Evolutionary conservation across 2,113 vertebrate genomes (phyloP).

Genomic region (Campylomormyrus numenius): DNA sequence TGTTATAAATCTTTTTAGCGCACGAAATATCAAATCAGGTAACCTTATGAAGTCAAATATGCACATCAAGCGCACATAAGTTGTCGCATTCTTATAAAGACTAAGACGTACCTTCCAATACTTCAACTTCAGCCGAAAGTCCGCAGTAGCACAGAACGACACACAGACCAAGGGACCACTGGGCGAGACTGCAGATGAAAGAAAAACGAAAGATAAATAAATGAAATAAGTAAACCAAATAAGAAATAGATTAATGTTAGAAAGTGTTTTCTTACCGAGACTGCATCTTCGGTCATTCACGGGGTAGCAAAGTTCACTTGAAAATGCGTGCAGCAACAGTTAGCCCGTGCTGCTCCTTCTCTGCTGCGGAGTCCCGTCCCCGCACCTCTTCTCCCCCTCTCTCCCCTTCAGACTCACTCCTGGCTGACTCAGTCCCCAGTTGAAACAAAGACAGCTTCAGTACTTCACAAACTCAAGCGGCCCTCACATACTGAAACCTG

Average conservation of each 20-base stretch:
- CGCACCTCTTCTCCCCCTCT: not conserved
- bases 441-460: slow-evolving; percentile 65
- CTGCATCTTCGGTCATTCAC: slow-evolving; percentile 45
- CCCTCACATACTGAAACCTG: slow-evolving; percentile 54
- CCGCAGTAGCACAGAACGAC: slow-evolving; percentile 39
- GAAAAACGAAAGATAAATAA: slow-evolving; percentile 23
- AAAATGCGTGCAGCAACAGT: not conserved
- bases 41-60: not conserved
- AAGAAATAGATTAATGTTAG: not conserved
- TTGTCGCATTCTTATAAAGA: not conserved
- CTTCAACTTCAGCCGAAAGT: slow-evolving; percentile 43
- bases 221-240: not conserved
- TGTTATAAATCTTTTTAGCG: not conserved
- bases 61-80: not conserved
- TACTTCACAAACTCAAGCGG: slow-evolving; percentile 44
- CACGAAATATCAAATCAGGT: not conserved
- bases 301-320: slow-evolving; percentile 30
- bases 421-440: slow-evolving; percentile 39
- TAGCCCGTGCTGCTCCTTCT: not conserved
- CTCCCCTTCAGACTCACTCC: slow-evolving; percentile 15
- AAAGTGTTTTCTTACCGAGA: slow-evolving; percentile 42
- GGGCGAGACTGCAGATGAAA: slow-evolving; percentile 41
- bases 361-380: not conserved
- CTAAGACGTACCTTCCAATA: slow-evolving; percentile 51
- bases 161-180: slow-evolving; percentile 51